Evolutionary conservation across 1,140 invertebrate genomes (phyloP).

Genomic region (Acromyrmex echinatior): DNA sequence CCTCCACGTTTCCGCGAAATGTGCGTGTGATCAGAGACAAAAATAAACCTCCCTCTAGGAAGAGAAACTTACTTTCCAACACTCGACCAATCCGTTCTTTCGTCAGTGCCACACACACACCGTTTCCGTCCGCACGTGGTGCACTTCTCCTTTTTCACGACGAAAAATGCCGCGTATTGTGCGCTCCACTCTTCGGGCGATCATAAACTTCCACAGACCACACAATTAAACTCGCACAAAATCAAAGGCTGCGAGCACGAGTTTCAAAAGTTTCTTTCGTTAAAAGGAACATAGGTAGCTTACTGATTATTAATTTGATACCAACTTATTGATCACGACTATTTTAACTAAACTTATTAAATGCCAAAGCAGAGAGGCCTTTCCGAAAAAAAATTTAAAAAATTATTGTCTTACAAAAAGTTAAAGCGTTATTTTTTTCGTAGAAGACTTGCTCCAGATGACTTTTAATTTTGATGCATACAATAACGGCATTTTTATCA

Average conservation of each 20-base stretch:
- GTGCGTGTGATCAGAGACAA: not conserved
- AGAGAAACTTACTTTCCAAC: constrained; percentile 36
- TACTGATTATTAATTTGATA: constrained; percentile 4
- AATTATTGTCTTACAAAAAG: not conserved
- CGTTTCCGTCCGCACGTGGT: constrained; percentile 21
- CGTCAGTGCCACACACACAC: not conserved
- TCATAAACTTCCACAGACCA: not conserved
- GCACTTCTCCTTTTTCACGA: constrained; percentile 10
- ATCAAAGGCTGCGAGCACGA: not conserved
- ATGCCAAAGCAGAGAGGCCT: not conserved
- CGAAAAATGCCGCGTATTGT: not conserved
- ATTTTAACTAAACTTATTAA: constrained; percentile 8
- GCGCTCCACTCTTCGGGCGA: not conserved
- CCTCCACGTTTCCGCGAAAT: constrained; percentile 1
- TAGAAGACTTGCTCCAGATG: not conserved
- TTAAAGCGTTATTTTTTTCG: not conserved
- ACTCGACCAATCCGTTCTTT: not conserved
- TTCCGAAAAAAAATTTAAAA: not conserved
- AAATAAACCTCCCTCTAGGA: not conserved
- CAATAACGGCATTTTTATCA: not conserved
- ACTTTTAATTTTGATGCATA: not conserved
- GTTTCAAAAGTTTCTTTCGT: not conserved
- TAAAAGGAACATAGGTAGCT: not conserved
- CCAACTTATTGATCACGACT: not conserved
- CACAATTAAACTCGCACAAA: not conserved